Percentiles rank a stretch among this genome's conserved stretches.
These are phyloP conservation scores for Salmo trutta DNA, from an alignment of 2,797 vertebrate species.

Conservation along the genomic window DNA sequence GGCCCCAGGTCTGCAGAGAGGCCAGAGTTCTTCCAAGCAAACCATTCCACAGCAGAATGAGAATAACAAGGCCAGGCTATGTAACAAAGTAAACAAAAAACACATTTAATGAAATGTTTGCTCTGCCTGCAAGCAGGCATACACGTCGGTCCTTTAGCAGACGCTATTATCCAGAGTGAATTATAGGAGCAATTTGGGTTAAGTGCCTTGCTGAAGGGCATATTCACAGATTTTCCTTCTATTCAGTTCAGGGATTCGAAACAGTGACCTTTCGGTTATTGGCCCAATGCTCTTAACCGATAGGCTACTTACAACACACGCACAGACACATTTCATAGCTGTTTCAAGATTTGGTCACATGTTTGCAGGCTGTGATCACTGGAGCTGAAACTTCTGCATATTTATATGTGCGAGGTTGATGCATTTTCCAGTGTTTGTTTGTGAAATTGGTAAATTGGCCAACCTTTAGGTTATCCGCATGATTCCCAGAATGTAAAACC, in stretches of 20 bases:
- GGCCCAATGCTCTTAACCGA: too few species aligned
- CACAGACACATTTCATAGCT: conserved; percentile 16
- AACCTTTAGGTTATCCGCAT: conserved; percentile 25
- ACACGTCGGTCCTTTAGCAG: too few species aligned
- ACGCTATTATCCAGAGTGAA: too few species aligned
- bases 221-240: too few species aligned
- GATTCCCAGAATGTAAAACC: conserved; percentile 32
- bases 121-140: too few species aligned
- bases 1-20: background rate
- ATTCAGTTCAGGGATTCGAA: too few species aligned
- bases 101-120: too few species aligned
- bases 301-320: conserved; percentile 6
- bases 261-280: too few species aligned
- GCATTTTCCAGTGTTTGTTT: conserved; percentile 43
- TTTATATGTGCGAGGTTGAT: conserved; percentile 44
- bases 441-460: conserved; percentile 45
- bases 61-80: background rate
- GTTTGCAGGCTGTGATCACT: conserved; percentile 25
- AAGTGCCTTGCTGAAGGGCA: too few species aligned
- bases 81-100: background rate
- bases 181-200: too few species aligned
- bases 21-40: background rate
- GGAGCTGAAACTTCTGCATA: conserved; percentile 50
- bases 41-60: background rate
- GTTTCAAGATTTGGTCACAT: conserved; percentile 21